Evolutionary conservation across 2,113 vertebrate species (phyloP).

Genomic region (Lontra canadensis): DNA sequence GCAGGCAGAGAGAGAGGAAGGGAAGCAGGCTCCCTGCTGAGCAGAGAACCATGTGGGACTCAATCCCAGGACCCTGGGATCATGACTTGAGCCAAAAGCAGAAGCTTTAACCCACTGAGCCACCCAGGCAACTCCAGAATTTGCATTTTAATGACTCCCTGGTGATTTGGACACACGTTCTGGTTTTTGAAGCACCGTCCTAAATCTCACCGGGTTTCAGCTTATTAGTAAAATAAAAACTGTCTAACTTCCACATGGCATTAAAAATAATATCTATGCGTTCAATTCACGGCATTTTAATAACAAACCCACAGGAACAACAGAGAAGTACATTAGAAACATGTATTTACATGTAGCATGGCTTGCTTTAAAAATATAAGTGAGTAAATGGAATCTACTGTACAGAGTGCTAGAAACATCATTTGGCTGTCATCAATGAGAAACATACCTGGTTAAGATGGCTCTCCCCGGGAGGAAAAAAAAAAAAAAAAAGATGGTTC

Average conservation of each 20-base stretch:
- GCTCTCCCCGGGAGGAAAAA: too few relatives aligned
- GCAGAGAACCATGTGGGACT: too few relatives aligned
- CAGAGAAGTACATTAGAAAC: background rate
- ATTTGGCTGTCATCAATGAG: background rate
- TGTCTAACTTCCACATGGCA: background rate
- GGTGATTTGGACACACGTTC: background rate
- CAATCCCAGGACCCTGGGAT: too few relatives aligned
- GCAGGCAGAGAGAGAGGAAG: too few relatives aligned
- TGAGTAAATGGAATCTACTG: background rate
- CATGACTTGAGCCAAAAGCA: too few relatives aligned
- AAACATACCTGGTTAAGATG: background rate
- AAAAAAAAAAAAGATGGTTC: background rate
- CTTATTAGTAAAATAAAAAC: slow-evolving; percentile 32
- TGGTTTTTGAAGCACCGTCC: background rate
- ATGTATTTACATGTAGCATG: background rate
- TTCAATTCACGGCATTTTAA: background rate
- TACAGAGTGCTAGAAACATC: background rate
- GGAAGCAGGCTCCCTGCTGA: too few relatives aligned
- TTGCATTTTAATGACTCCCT: background rate
- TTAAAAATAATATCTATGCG: background rate
- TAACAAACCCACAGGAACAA: background rate
- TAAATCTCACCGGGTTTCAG: background rate
- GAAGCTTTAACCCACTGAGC: too few relatives aligned
- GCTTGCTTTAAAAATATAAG: background rate
- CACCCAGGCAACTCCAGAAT: too few relatives aligned